phyloP scores from a whole-genome alignment of 2,888 invertebrate species.

The Archaeoteleia sp. region DNA sequence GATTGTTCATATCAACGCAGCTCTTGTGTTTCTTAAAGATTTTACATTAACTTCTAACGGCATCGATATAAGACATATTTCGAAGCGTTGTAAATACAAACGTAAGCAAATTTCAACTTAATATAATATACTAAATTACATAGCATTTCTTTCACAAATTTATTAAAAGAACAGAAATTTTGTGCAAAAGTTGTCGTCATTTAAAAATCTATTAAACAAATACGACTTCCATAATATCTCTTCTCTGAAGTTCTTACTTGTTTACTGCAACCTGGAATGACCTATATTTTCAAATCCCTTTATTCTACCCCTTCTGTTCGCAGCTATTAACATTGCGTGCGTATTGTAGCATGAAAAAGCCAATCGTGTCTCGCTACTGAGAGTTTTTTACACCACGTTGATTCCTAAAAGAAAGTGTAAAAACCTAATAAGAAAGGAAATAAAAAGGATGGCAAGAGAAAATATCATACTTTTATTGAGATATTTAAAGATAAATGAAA shows the following conservation, averaged over 20 bases:
- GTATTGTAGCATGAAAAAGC: constrained; percentile 14
- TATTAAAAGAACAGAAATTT: too few species aligned
- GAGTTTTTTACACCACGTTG: constrained; percentile 13
- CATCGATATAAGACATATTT: too few species aligned
- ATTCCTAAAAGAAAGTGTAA: constrained; percentile 9
- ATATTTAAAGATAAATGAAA: background rate
- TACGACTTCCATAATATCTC: too few species aligned
- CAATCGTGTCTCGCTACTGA: constrained; percentile 7
- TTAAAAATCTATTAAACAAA: too few species aligned
- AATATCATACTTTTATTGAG: constrained; percentile 5
- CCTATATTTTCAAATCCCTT: constrained; percentile 1
- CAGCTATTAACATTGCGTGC: constrained; percentile 9
- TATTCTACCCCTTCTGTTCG: background rate
- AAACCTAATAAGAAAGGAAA: constrained; percentile 3
- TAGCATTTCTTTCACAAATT: too few species aligned
- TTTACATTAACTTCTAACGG: too few species aligned
- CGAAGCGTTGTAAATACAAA: too few species aligned
- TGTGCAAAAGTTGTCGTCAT: too few species aligned
- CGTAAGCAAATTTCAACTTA: too few species aligned
- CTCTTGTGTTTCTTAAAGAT: background rate
- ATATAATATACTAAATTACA: too few species aligned
- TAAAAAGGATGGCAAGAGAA: background rate
- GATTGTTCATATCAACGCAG: background rate
- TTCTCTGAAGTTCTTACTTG: too few species aligned
- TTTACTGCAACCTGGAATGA: background rate